Percentiles rank a stretch among this genome's conserved stretches.
Conservation (phyloP, 2,888 invertebrate species). For the Apamea crenata region DNA sequence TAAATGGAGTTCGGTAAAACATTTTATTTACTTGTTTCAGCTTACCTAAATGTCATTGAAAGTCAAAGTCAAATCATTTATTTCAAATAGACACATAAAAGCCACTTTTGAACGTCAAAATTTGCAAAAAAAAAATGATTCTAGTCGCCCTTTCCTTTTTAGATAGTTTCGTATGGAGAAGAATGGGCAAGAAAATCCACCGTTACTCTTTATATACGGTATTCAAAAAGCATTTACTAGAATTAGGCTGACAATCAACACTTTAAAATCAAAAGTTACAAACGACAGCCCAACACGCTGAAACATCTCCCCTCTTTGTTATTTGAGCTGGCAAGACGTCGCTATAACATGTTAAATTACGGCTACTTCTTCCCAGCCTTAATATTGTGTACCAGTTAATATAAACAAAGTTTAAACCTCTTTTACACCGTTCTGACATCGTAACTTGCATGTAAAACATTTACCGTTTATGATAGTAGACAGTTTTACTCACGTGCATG, state of each 20-base stretch:
- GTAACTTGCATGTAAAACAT: conserved; percentile 22
- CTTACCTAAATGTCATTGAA: neutral
- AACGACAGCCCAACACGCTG: neutral
- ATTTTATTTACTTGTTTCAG: neutral
- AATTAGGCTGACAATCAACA: neutral
- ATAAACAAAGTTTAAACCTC: neutral
- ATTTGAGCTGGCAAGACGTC: neutral
- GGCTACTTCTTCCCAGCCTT: neutral
- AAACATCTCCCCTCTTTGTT: neutral
- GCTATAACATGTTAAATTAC: too few species aligned
- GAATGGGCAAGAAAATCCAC: too few species aligned
- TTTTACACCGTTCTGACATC: neutral
- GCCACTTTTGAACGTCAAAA: too few species aligned
- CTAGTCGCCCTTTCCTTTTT: too few species aligned
- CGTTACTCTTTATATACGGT: too few species aligned
- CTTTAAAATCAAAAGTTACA: neutral
- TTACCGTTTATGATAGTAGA: conserved; percentile 21
- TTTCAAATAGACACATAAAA: too few species aligned
- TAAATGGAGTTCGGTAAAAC: neutral
- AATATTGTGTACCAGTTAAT: neutral
- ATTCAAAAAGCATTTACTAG: neutral
- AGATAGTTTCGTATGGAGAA: too few species aligned
- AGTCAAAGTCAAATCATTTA: too few species aligned
- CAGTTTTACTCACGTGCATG: conserved; percentile 11
- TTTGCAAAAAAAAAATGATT: too few species aligned